Conservation (phyloP, 2,888 invertebrate genomes). For the Cephus runcator region DNA sequence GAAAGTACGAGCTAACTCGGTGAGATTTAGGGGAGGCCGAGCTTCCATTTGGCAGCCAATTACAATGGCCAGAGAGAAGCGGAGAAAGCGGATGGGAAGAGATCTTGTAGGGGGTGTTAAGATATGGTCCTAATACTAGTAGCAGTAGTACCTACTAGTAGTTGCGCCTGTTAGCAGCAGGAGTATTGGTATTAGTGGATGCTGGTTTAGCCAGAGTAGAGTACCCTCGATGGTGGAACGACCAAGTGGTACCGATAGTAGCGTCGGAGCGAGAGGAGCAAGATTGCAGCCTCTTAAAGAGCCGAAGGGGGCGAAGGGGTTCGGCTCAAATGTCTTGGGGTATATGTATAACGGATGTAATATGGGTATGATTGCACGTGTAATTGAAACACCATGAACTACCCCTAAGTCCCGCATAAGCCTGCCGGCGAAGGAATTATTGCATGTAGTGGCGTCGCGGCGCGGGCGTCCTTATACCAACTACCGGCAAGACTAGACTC, state of each 20-base stretch:
- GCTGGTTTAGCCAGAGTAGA: slow-evolving; percentile 27
- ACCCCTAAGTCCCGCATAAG: slow-evolving; percentile 36
- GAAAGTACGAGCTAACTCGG: slow-evolving; percentile 37
- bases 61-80: slow-evolving; percentile 44
- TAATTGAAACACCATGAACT: slow-evolving; percentile 52
- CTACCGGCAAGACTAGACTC: too few relatives aligned
- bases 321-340: slow-evolving; percentile 20
- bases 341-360: slow-evolving; percentile 34
- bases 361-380: slow-evolving; percentile 45
- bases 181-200: slow-evolving; percentile 39
- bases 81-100: slow-evolving; percentile 7
- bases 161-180: slow-evolving; percentile 31
- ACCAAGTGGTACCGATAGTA: slow-evolving; percentile 38
- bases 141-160: too few relatives aligned
- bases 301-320: background rate
- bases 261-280: slow-evolving; percentile 4
- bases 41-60: slow-evolving; percentile 58
- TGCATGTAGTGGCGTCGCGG: slow-evolving; percentile 13
- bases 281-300: background rate
- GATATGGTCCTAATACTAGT: too few relatives aligned
- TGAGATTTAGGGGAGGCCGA: slow-evolving; percentile 52
- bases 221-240: too few relatives aligned
- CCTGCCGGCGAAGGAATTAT: slow-evolving; percentile 44
- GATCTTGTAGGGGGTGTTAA: too few relatives aligned
- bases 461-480: too few relatives aligned